phyloP scores from a whole-genome alignment of 2,797 vertebrate genomes.

The Liasis olivaceus region DNA sequence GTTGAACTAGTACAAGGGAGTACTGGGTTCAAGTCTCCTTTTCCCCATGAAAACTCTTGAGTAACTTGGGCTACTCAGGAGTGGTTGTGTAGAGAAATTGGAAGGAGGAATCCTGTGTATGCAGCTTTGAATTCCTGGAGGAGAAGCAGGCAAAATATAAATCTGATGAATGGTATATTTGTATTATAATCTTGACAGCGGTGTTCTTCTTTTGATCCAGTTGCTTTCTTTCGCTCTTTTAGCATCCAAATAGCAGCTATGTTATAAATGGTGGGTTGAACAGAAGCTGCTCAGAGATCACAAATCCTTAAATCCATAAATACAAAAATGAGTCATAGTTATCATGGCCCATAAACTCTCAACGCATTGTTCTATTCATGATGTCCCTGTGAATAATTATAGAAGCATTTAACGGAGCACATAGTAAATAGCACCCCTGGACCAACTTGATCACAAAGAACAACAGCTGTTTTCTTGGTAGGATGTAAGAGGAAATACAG shows the following conservation, averaged over 20 bases:
- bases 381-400: conserved; percentile 33
- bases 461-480: neutral
- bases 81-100: too few relatives aligned
- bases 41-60: neutral
- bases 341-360: neutral
- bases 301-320: neutral
- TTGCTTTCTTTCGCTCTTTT: too few relatives aligned
- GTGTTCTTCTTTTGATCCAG: too few relatives aligned
- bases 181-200: too few relatives aligned
- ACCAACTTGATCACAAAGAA: neutral
- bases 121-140: too few relatives aligned
- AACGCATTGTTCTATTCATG: neutral
- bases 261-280: neutral
- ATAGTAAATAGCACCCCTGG: conserved; percentile 3
- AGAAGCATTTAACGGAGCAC: neutral
- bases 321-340: neutral
- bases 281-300: neutral
- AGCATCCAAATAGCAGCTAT: too few relatives aligned
- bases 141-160: too few relatives aligned
- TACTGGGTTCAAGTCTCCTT: too few relatives aligned
- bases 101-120: neutral
- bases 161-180: too few relatives aligned
- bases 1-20: too few relatives aligned
- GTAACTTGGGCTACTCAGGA: neutral
- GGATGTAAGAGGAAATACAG: neutral